Conservation (phyloP, 2,113 vertebrate species). For the Laterallus jamaicensis region DNA sequence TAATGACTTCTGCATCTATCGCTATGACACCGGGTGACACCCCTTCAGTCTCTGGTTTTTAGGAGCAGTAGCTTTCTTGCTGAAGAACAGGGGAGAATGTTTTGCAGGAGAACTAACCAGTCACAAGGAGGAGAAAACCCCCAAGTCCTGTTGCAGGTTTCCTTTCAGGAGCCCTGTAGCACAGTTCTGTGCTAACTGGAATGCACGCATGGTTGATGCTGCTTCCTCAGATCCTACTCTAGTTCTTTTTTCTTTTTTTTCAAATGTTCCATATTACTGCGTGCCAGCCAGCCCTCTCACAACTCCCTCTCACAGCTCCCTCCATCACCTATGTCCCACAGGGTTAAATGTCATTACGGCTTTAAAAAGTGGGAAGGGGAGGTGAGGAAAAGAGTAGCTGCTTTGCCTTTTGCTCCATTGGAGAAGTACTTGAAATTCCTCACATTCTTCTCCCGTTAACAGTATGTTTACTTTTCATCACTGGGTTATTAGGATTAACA, state of each 20-base stretch:
- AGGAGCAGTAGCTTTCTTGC: conserved; percentile 11
- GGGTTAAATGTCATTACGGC: conserved; percentile 38
- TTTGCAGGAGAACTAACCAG: conserved; percentile 23
- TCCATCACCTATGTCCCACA: conserved; percentile 34
- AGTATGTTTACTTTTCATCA: conserved; percentile 87
- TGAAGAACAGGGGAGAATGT: not conserved
- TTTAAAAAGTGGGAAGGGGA: conserved; percentile 48
- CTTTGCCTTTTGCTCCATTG: conserved; percentile 77
- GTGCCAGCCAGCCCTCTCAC: not conserved
- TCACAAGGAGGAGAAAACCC: not conserved
- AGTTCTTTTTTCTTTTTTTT: not conserved
- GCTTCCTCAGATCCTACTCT: conserved; percentile 2
- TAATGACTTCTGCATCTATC: not conserved
- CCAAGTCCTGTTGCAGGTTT: conserved; percentile 25
- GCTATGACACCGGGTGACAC: not conserved
- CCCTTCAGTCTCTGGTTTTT: not conserved
- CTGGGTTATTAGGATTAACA: conserved; percentile 84
- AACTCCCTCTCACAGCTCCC: conserved; percentile 29
- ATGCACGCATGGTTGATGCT: not conserved
- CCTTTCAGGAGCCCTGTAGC: conserved; percentile 18
- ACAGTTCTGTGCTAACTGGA: not conserved
- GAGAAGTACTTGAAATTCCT: conserved; percentile 91
- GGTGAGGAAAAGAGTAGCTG: conserved; percentile 46
- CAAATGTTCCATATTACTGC: not conserved
- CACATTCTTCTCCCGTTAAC: conserved; percentile 85